Evolutionary conservation across 2,888 invertebrate genomes (phyloP).

Genomic region (Leucoma salicis): DNA sequence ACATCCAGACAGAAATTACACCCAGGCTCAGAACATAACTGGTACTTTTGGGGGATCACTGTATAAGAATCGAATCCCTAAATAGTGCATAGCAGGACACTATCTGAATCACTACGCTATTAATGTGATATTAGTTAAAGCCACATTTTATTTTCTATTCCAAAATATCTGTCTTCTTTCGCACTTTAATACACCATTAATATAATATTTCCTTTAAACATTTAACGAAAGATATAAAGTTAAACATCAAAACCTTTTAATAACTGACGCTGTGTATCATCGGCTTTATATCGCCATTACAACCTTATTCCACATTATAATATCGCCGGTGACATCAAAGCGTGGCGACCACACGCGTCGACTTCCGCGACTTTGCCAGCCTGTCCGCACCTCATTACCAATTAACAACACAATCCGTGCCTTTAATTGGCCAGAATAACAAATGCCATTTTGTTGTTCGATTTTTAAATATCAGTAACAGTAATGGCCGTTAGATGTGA

Average conservation of each 20-base stretch:
- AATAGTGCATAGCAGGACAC: too few species aligned
- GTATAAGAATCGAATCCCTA: too few species aligned
- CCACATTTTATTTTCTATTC: too few species aligned
- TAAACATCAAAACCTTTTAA: background rate
- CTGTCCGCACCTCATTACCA: conserved; percentile 16
- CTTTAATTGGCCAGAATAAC: conserved; percentile 6
- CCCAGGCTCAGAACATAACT: too few species aligned
- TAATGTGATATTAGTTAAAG: too few species aligned
- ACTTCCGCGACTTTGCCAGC: conserved; percentile 49
- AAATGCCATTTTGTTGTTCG: conserved; percentile 6
- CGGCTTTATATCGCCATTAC: background rate
- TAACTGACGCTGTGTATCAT: background rate
- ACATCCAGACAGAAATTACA: too few species aligned
- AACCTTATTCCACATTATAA: conserved; percentile 5
- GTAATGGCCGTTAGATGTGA: background rate
- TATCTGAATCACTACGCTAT: too few species aligned
- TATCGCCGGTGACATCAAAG: conserved; percentile 41
- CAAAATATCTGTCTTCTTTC: too few species aligned
- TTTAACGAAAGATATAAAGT: background rate
- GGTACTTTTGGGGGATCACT: too few species aligned
- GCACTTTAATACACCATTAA: too few species aligned
- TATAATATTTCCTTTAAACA: background rate
- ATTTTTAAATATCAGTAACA: conserved; percentile 2
- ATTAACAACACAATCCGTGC: conserved; percentile 14
- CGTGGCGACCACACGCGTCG: conserved; percentile 56